Percentiles rank a stretch among this genome's conserved stretches.
These are phyloP conservation scores for Zingel zingel DNA, from an alignment of 2,113 vertebrate genomes.

Conservation along the genomic window DNA sequence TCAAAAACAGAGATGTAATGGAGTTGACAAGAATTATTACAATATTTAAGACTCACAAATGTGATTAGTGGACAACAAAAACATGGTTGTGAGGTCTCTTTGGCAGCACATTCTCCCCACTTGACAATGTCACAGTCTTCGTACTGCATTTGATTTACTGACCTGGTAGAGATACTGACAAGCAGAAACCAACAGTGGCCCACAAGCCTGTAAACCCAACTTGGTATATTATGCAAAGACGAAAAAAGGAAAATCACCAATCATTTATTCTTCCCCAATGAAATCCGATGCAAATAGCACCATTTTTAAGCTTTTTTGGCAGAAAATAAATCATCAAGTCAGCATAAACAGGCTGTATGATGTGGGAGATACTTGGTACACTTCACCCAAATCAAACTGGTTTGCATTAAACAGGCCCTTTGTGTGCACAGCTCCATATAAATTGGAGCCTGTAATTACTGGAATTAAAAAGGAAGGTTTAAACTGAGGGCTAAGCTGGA, in stretches of 20 bases:
- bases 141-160: conserved; percentile 74
- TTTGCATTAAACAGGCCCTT: conserved; percentile 89
- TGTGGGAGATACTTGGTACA: conserved; percentile 87
- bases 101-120: conserved; percentile 46
- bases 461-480: conserved; percentile 91
- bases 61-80: conserved; percentile 77
- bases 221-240: conserved; percentile 63
- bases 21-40: conserved; percentile 73
- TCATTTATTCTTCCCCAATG: conserved; percentile 76
- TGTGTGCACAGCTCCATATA: conserved; percentile 88
- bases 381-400: conserved; percentile 89
- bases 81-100: conserved; percentile 67
- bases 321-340: conserved; percentile 87
- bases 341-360: conserved; percentile 86
- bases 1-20: conserved; percentile 69
- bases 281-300: conserved; percentile 80
- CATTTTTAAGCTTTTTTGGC: conserved; percentile 78
- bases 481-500: conserved; percentile 89
- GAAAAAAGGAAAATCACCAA: conserved; percentile 72
- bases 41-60: conserved; percentile 65
- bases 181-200: conserved; percentile 64
- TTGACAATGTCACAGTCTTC: conserved; percentile 71
- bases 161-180: conserved; percentile 74
- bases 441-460: conserved; percentile 90
- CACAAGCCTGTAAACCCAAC: conserved; percentile 67